Percentiles rank a stretch among this genome's conserved stretches.
Conservation (phyloP, 2,797 vertebrate species). For the Eleutherodactylus coqui region DNA sequence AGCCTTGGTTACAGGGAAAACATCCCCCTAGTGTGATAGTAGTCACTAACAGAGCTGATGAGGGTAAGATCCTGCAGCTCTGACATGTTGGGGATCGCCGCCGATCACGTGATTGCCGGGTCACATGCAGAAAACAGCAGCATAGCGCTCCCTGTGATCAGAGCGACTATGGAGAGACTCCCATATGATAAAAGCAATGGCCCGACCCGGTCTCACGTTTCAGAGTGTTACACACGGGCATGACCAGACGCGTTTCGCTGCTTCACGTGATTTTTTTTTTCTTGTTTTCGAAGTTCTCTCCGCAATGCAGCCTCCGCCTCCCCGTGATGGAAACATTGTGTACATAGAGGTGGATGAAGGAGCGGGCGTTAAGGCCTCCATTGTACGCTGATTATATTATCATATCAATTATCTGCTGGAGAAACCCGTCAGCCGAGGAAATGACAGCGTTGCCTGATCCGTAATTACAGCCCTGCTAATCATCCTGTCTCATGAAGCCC, state of each 20-base stretch:
- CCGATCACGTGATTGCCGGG: too few species aligned
- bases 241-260: not conserved
- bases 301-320: not conserved
- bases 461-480: conserved; percentile 13
- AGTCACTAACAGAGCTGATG: too few species aligned
- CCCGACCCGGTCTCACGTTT: not conserved
- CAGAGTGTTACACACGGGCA: not conserved
- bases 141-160: too few species aligned
- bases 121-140: too few species aligned
- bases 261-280: not conserved
- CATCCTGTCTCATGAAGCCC: not conserved
- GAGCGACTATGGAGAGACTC: not conserved
- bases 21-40: too few species aligned
- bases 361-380: not conserved
- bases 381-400: conserved; percentile 31
- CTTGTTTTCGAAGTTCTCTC: not conserved
- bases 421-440: not conserved
- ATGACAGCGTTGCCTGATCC: not conserved
- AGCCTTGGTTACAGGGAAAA: too few species aligned
- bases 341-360: conserved; percentile 23
- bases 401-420: conserved; percentile 19
- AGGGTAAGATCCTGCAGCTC: too few species aligned
- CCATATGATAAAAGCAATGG: not conserved
- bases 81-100: too few species aligned
- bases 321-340: not conserved